phyloP scores from a whole-genome alignment of 2,888 invertebrate genomes.

The Calliopum simillimum region DNA sequence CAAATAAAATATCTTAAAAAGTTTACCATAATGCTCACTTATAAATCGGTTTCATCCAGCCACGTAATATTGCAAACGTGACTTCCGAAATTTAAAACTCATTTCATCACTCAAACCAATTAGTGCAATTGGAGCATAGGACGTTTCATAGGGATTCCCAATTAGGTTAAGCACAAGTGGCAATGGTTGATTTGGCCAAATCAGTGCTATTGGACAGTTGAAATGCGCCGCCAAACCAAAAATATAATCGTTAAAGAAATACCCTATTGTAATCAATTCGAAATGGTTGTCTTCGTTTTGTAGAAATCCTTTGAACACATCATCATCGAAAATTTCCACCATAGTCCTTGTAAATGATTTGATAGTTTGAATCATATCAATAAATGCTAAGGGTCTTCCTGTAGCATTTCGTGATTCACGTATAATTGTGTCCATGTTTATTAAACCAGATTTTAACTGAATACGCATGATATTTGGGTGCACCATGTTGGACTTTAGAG shows the following conservation, averaged over 20 bases:
- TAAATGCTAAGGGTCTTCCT: neutral
- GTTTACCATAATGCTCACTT: conserved; percentile 28
- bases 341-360: conserved; percentile 3
- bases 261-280: conserved; percentile 52
- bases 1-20: conserved; percentile 1
- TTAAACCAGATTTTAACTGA: conserved; percentile 34
- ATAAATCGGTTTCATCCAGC: conserved; percentile 23
- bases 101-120: conserved; percentile 32
- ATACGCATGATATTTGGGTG: conserved; percentile 38
- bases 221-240: conserved; percentile 54
- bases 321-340: conserved; percentile 42
- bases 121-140: conserved; percentile 42
- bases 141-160: conserved; percentile 47
- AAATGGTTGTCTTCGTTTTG: conserved; percentile 46
- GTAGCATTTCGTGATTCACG: neutral
- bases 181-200: conserved; percentile 46
- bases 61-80: neutral
- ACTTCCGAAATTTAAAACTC: conserved; percentile 44
- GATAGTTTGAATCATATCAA: neutral
- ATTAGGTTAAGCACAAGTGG: conserved; percentile 41
- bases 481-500: conserved; percentile 36
- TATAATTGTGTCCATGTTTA: conserved; percentile 24
- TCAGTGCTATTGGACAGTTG: conserved; percentile 50
- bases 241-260: conserved; percentile 48
- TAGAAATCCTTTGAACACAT: conserved; percentile 45